Evolutionary conservation across 1,140 invertebrate genomes (phyloP), one percentile per base, ranked within the genome.

Genomic region (Mamestra configurata): DNA sequence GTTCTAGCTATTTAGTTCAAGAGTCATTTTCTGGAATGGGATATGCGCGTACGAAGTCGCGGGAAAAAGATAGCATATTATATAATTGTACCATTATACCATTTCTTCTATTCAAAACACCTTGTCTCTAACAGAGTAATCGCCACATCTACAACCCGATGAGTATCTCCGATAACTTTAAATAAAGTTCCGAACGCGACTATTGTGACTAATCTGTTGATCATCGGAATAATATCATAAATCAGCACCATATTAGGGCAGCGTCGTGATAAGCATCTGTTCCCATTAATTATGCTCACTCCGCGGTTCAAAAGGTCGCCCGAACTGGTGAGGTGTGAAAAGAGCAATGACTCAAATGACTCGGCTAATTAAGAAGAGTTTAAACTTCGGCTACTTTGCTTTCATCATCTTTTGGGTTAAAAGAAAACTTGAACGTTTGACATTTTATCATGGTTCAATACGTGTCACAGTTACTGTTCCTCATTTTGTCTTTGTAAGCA

Each of bases 221-320:
- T 46, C 35, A 15, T 5, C 20, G 22, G 20, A 49, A 27, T 46
- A 49, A 27, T 46, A 22, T 15, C 66, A 70, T 70, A 70, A 70
- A 70, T 70, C 66, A 70, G 22, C 40, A n/a, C 66, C 66, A 27
- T 70, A 70, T 70, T 70, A 46, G 66, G 66, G 24, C 40, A 2
- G 10, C 4, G 27, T 4, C 43, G 40, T 6, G 66, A 70, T 70
- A 70, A 10, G 6, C 66, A 70, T 70, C 66, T 27, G n/a, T 15
- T 24, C 15, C 37, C 20, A 27, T 70, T 49, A 22, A 70, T 70
- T 49, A 70, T 46, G 40, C 20, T 64, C 13, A 22, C 43, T n/a
- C 22, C 22, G 40, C 22, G 8, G 66, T 13, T 70, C 37, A n/a
- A n/a, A 8, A 49, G 66, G 66, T 70, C 66, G 18, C 40, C 37